phyloP scores from a whole-genome alignment of 1,140 invertebrate species.

The Caerostris darwini region DNA sequence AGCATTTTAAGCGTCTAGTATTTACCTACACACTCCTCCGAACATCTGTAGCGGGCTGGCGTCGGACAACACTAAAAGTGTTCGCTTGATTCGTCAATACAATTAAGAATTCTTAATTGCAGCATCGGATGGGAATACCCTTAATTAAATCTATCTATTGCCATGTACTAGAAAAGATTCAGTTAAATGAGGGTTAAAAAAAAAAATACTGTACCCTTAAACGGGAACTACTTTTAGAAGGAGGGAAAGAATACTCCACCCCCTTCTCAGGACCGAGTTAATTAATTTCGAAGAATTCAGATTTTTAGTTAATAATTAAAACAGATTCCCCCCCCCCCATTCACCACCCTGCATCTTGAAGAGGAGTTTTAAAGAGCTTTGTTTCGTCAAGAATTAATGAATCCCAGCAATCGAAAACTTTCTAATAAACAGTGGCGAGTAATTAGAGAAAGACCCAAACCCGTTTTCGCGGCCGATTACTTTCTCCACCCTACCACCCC shows the following conservation, averaged over 20 bases:
- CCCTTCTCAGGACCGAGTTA: constrained; percentile 1
- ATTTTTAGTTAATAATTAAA: constrained; percentile 65
- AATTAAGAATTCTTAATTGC: constrained; percentile 44
- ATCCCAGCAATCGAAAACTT: constrained; percentile 38
- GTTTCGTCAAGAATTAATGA: constrained; percentile 45
- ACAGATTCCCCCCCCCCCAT: not conserved
- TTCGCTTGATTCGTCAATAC: not conserved
- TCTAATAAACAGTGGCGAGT: constrained; percentile 48
- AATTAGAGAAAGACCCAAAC: not conserved
- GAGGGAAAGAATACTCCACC: not conserved
- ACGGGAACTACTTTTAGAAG: not conserved
- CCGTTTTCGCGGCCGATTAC: not conserved
- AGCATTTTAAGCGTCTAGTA: not conserved
- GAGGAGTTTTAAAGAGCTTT: not conserved
- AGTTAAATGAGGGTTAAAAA: not conserved
- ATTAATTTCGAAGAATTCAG: constrained; percentile 62
- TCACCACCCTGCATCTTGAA: not conserved
- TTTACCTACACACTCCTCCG: not conserved
- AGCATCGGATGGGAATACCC: not conserved
- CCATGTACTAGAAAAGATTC: not conserved
- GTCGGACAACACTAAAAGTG: not conserved
- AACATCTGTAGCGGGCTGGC: no score
- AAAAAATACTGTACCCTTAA: not conserved
- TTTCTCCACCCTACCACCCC: not conserved
- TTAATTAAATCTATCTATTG: constrained; percentile 20